Evolutionary conservation across 2,888 invertebrate genomes (phyloP).

Genomic region (Limnephilus marmoratus): DNA sequence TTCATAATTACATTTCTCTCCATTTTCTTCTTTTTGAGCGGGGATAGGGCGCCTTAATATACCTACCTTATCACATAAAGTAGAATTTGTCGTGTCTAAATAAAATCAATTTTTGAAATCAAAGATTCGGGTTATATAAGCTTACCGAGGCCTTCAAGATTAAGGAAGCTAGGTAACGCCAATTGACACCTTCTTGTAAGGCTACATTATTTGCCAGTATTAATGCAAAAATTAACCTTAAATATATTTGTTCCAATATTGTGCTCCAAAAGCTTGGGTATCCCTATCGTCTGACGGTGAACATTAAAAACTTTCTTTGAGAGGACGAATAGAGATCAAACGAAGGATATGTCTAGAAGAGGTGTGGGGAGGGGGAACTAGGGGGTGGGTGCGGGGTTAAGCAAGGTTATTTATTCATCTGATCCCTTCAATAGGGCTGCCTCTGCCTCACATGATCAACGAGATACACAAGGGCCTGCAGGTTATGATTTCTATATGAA

Average conservation of each 20-base stretch:
- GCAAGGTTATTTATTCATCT: constrained; percentile 32
- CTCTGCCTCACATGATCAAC: neutral
- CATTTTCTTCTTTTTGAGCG: too few relatives aligned
- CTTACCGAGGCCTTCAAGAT: too few relatives aligned
- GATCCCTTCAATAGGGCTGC: neutral
- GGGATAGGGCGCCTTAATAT: too few relatives aligned
- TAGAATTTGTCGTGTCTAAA: too few relatives aligned
- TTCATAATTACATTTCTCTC: too few relatives aligned
- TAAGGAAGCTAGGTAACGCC: too few relatives aligned
- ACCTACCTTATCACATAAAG: too few relatives aligned
- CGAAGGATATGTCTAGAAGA: constrained; percentile 56
- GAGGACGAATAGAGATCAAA: constrained; percentile 62
- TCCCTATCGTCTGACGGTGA: constrained; percentile 15
- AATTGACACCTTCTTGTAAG: too few relatives aligned
- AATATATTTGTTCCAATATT: neutral
- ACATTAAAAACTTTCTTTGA: constrained; percentile 41
- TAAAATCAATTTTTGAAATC: too few relatives aligned
- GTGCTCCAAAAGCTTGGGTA: neutral
- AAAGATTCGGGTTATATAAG: too few relatives aligned
- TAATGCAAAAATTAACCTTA: too few relatives aligned
- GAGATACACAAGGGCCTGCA: neutral
- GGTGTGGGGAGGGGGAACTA: constrained; percentile 17
- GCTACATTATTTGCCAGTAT: too few relatives aligned
- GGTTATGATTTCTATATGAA: neutral
- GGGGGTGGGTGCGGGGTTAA: constrained; percentile 1